Percentiles rank a stretch among this genome's conserved stretches.
Conservation (phyloP, 53 echinoderm and acorn worm species). For the Arbacia lixula region DNA sequence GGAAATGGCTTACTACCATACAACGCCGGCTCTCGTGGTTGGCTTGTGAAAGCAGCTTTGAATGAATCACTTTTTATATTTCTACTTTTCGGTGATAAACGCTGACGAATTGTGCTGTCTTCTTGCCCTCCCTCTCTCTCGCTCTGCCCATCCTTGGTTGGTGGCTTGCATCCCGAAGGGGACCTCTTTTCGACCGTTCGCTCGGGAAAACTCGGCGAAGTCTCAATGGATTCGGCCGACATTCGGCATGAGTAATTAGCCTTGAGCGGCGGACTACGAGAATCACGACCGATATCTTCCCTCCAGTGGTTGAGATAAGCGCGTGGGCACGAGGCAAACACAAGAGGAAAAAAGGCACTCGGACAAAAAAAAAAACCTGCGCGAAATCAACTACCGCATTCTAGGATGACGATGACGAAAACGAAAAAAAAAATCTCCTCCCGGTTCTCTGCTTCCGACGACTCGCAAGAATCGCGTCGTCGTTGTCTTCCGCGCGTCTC, state of each 20-base stretch:
- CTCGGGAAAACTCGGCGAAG: no score
- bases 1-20: no score
- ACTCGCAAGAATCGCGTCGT: background rate
- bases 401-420: no score
- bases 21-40: no score
- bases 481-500: background rate
- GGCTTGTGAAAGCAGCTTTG: background rate
- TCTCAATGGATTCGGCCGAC: slow-evolving; percentile 53
- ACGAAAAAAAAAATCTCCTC: no score
- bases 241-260: slow-evolving; percentile 52
- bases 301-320: slow-evolving; percentile 5
- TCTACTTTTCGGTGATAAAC: background rate
- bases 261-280: slow-evolving; percentile 11
- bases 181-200: no score
- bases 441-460: background rate
- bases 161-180: background rate
- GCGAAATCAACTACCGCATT: slow-evolving; percentile 6
- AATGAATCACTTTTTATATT: background rate
- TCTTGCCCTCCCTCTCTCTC: slow-evolving; percentile 30
- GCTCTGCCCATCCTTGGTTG: background rate
- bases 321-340: slow-evolving; percentile 28
- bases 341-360: background rate
- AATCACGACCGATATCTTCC: slow-evolving; percentile 7
- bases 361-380: background rate
- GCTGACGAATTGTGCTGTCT: background rate